Percentiles rank a stretch among this genome's conserved stretches.
phyloP scores from a whole-genome alignment of 2,888 invertebrate species.

The Protophormia terraenovae region DNA sequence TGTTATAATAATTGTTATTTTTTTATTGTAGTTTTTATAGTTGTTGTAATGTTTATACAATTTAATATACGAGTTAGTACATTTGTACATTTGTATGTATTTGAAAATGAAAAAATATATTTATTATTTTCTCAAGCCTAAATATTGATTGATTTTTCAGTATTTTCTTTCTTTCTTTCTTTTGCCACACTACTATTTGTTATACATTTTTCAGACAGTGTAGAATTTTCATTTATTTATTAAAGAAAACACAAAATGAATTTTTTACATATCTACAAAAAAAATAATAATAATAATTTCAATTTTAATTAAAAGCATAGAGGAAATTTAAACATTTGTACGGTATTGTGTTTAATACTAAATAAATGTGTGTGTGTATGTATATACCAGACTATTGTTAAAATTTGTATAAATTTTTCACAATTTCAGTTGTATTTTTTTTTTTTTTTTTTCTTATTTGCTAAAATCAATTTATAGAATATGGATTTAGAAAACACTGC shows the following conservation, averaged over 20 bases:
- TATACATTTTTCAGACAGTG: neutral
- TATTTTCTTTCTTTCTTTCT: neutral
- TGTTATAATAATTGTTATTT: conserved; percentile 13
- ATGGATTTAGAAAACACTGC: neutral
- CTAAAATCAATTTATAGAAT: conserved; percentile 11
- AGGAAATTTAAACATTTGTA: neutral
- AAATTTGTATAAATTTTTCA: neutral
- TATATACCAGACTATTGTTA: neutral
- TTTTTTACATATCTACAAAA: too few species aligned
- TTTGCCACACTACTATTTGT: neutral
- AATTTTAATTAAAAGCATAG: neutral
- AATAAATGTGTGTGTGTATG: neutral
- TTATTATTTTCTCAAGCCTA: conserved; percentile 45
- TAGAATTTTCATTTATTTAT: neutral
- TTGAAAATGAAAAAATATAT: neutral
- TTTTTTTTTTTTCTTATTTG: neutral
- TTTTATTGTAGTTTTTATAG: neutral
- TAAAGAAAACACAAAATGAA: neutral
- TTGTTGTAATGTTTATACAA: neutral
- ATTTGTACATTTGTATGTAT: neutral
- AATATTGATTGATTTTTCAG: conserved; percentile 65
- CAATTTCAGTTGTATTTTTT: neutral
- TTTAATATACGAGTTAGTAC: neutral
- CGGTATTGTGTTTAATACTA: neutral
- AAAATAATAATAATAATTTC: neutral